These are phyloP conservation scores for Parnassius smintheus DNA, from an alignment of 2,888 invertebrate species.

Conservation along the genomic window DNA sequence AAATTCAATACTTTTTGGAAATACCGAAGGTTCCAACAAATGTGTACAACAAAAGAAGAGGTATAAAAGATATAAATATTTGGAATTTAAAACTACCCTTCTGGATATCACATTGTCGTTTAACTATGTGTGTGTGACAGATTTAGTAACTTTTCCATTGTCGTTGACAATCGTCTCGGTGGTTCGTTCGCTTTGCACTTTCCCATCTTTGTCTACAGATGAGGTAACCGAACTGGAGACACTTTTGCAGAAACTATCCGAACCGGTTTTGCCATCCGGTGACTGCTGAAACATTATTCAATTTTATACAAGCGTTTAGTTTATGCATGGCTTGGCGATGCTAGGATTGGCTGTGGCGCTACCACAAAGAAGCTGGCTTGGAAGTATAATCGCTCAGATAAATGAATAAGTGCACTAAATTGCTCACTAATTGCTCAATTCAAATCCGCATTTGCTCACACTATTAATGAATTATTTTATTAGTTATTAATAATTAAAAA, in stretches of 20 bases:
- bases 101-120: conserved; percentile 14
- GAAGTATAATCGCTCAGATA: no score
- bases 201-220: conserved; percentile 82
- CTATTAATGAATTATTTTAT: no score
- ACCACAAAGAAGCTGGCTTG: no score
- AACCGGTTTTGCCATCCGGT: conserved; percentile 40
- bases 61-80: background rate
- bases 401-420: no score
- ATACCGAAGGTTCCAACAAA: no score
- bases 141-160: conserved; percentile 86
- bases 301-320: background rate
- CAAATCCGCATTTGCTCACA: no score
- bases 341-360: no score
- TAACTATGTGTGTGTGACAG: conserved; percentile 66
- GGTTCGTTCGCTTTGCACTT: conserved; percentile 73
- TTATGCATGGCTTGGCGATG: background rate
- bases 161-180: conserved; percentile 86
- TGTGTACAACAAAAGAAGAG: background rate
- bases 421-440: no score
- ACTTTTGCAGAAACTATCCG: conserved; percentile 54
- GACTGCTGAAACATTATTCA: conserved; percentile 54
- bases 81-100: background rate
- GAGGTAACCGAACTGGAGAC: conserved; percentile 84
- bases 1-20: no score
- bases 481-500: no score